Percentiles rank a stretch among this genome's conserved stretches.
These are phyloP conservation scores for Semotilus atromaculatus DNA, from an alignment of 2,797 vertebrate genomes.

Conservation along the genomic window DNA sequence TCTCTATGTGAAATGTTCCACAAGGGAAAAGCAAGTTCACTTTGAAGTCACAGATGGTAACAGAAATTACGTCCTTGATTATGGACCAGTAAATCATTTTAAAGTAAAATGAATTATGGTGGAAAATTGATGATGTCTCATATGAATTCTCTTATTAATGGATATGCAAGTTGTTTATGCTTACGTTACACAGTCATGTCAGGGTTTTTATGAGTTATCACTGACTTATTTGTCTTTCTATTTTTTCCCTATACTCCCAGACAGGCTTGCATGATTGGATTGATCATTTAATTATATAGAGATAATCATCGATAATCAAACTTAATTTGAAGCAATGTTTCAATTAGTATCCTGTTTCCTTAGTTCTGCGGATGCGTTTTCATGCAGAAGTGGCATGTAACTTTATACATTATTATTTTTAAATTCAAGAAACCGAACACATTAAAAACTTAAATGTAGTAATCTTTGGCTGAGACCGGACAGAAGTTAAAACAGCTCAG, in stretches of 20 bases:
- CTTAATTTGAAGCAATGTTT: conserved; percentile 29
- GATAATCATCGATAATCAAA: conserved; percentile 40
- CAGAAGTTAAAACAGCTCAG: neutral
- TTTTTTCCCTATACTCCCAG: conserved; percentile 29
- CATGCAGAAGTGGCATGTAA: neutral
- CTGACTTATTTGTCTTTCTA: conserved; percentile 19
- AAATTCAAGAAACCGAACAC: neutral
- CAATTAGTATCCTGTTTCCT: conserved; percentile 25
- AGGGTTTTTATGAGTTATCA: neutral
- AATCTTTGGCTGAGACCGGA: neutral
- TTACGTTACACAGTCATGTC: neutral
- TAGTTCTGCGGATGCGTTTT: neutral
- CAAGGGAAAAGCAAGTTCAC: conserved; percentile 24
- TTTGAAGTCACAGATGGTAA: conserved; percentile 16
- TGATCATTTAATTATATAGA: conserved; percentile 49
- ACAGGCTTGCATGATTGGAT: conserved; percentile 25
- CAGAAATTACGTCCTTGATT: conserved; percentile 14
- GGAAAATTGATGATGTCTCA: neutral
- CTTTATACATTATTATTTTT: neutral
- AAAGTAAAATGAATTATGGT: neutral
- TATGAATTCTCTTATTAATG: neutral
- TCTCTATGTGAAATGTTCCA: conserved; percentile 31
- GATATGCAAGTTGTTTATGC: neutral
- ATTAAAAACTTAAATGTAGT: neutral
- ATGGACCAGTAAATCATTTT: neutral